Base-by-base conservation (phyloP, 1,140 invertebrate genomes). In the Heterodera carotae region DNA sequence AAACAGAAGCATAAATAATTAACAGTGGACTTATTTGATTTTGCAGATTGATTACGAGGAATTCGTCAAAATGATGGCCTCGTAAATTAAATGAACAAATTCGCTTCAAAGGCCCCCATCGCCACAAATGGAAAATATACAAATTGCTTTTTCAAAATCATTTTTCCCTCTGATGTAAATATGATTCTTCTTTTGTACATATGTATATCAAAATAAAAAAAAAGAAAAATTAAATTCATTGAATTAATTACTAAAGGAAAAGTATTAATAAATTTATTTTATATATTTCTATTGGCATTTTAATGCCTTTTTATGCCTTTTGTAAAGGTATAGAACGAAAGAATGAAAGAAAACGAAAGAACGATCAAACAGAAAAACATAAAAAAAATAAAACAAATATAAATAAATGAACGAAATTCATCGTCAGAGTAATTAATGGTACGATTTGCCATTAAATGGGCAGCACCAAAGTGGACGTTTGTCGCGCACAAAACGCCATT, bases 41-140 rank as follows among this genome's bases (percentile, higher is more conserved):
- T 85, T 84, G 56, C 78, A 85, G 85, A 86, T 86, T 62, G 82
- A 86, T 48, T 86, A 86, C 80, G 85, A 86, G 77, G 85, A 86
- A 76, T 86, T 86, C 75, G 85, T 87, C 33, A 81, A 84, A 56
- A 86, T 87, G 83, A 86, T 86, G 81, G 72, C 83, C n/a, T 69
- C 75, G 48, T 84, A 74, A 83, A 2, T 5, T 77, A 43, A 15
- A 18, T 33, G 36, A 43, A 25, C 29, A 27, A 69, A 67, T 67
- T 67, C n/a, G 22, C 36, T 67, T n/a, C 36, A 34, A 67, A 18
- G 22, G n/a, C 43, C 10, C 22, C 34, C n/a, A 29, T 31, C 43
- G n/a, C n/a, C n/a, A n/a, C n/a, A n/a, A n/a, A n/a, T n/a, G n/a
- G n/a, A n/a, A n/a, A n/a, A n/a, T n/a, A n/a, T n/a, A n/a, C n/a